Percentiles rank a stretch among this genome's conserved stretches.
Evolutionary conservation across 2,888 invertebrate species (phyloP).

Genomic region (Gortyna flavago): DNA sequence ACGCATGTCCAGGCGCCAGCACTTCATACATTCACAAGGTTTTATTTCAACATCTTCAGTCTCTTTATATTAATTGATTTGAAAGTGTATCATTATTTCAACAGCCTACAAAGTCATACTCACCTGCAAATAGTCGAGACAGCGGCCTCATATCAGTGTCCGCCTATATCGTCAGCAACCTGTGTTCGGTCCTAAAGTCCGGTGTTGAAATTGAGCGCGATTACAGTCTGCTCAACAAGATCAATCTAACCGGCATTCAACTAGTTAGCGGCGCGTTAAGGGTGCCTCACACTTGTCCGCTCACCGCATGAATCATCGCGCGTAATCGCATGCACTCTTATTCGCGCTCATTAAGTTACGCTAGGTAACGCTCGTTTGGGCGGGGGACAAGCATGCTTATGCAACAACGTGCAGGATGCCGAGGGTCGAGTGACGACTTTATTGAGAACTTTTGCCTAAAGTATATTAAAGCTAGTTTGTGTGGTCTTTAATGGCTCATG

Average conservation of each 20-base stretch:
- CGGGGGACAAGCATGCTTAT: slow-evolving; percentile 21
- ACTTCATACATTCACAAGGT: background rate
- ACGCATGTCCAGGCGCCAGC: too few relatives aligned
- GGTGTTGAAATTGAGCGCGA: background rate
- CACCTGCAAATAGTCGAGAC: background rate
- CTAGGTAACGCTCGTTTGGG: slow-evolving; percentile 41
- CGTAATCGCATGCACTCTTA: slow-evolving; percentile 44
- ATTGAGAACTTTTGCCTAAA: background rate
- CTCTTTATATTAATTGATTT: background rate
- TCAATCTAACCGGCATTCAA: background rate
- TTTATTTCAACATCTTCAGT: background rate
- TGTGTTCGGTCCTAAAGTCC: too few relatives aligned
- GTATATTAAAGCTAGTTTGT: background rate
- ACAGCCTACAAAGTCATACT: background rate
- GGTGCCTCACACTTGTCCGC: slow-evolving; percentile 13
- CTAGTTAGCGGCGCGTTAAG: background rate
- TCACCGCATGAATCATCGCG: slow-evolving; percentile 20
- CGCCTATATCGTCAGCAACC: background rate
- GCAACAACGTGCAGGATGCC: slow-evolving; percentile 12
- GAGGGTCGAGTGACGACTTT: background rate
- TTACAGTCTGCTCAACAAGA: slow-evolving; percentile 1
- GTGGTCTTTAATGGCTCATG: background rate
- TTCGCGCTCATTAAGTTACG: slow-evolving; percentile 50
- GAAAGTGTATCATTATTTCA: background rate
- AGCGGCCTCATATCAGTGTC: background rate